A percentile compares a stretch with the other conserved stretches of the same genome.
These are phyloP conservation scores for Halcyon smyrnensis DNA, from an alignment of 2,797 vertebrate species.

Conservation along the genomic window DNA sequence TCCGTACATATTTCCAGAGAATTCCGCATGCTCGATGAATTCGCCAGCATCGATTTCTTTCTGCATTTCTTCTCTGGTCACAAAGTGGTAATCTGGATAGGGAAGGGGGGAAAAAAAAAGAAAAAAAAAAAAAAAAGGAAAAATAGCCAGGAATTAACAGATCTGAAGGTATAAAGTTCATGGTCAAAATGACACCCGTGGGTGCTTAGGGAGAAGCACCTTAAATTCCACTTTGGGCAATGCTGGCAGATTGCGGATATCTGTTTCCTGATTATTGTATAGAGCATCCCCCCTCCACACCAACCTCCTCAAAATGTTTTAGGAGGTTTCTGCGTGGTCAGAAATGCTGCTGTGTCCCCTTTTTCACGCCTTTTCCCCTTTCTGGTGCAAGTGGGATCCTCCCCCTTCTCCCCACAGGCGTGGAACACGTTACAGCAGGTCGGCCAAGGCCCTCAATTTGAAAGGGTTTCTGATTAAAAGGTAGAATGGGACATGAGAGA, in stretches of 20 bases:
- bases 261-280: accelerated
- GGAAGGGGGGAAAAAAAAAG: background rate
- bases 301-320: background rate
- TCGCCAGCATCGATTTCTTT: constrained; percentile 83
- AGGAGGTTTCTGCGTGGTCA: background rate
- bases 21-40: constrained; percentile 92
- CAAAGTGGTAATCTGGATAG: constrained; percentile 92
- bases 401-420: background rate
- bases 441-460: background rate
- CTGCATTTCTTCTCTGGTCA: constrained; percentile 90
- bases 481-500: background rate
- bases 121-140: background rate
- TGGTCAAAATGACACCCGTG: accelerated
- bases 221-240: background rate
- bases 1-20: constrained; percentile 95
- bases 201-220: background rate
- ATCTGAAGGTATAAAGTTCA: background rate
- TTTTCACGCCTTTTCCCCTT: background rate
- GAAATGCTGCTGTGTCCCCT: background rate
- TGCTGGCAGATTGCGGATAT: accelerated
- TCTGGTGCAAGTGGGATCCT: background rate
- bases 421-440: background rate
- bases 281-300: background rate
- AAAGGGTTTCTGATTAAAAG: background rate
- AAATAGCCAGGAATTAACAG: background rate